Percentiles rank a stretch among this genome's conserved stretches.
These are phyloP conservation scores for Cathartes aura DNA, from an alignment of 2,113 vertebrate species.

Conservation along the genomic window DNA sequence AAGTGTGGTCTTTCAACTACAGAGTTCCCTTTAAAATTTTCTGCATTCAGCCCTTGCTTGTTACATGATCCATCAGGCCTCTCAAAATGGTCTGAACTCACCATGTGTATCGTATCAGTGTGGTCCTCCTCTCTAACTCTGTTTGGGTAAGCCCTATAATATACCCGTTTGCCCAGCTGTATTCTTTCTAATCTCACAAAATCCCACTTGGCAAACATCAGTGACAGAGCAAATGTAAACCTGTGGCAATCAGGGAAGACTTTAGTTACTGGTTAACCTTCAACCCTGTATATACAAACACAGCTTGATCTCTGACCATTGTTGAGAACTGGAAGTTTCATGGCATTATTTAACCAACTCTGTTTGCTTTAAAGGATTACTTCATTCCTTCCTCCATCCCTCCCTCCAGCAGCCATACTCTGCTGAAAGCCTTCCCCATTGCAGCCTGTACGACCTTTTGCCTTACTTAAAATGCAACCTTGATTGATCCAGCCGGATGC, in stretches of 20 bases:
- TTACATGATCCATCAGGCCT: background rate
- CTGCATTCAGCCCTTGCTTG: background rate
- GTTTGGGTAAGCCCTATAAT: conserved; percentile 18
- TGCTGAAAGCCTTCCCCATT: background rate
- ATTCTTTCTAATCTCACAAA: conserved; percentile 65
- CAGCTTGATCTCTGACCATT: conserved; percentile 53
- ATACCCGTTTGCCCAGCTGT: conserved; percentile 45
- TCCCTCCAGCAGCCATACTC: background rate
- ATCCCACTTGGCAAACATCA: conserved; percentile 58
- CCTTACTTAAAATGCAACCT: background rate
- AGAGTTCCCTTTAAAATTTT: background rate
- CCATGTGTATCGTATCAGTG: background rate
- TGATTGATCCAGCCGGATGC: background rate
- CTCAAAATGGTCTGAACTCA: background rate
- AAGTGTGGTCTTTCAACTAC: background rate
- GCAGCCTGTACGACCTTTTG: background rate
- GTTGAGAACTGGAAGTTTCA: conserved; percentile 58
- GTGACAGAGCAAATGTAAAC: conserved; percentile 62
- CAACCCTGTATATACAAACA: conserved; percentile 41
- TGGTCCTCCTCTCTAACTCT: background rate
- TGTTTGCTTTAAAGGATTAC: conserved; percentile 58
- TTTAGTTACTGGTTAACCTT: conserved; percentile 62
- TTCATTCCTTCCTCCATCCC: background rate
- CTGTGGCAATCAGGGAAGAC: conserved; percentile 32
- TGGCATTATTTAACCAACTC: conserved; percentile 49